Percentiles rank a stretch among this genome's conserved stretches.
Conservation (phyloP, 2,797 vertebrate species). For the Scolopax bukidnonensis region DNA sequence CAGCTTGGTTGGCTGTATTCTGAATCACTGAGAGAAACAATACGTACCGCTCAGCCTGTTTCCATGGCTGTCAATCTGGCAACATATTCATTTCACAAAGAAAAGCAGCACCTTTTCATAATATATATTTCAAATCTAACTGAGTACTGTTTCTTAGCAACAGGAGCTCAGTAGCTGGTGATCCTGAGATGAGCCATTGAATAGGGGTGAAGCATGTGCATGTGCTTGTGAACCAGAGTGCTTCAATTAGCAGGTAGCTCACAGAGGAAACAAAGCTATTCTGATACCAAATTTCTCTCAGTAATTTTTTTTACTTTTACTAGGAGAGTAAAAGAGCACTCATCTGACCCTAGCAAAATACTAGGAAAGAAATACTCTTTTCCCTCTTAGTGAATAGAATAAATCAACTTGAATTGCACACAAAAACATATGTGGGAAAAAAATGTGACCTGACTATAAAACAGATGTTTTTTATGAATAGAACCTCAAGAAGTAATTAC, state of each 20-base stretch:
- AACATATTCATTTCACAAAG: slow-evolving; percentile 26
- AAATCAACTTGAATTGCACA: slow-evolving; percentile 25
- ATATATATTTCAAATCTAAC: slow-evolving; percentile 36
- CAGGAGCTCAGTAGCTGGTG: neutral
- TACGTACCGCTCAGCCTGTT: neutral
- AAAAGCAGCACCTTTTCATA: slow-evolving; percentile 42
- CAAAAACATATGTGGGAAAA: neutral
- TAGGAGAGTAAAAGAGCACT: neutral
- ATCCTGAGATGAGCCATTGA: neutral
- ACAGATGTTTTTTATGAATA: slow-evolving; percentile 26
- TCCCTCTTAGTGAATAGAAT: neutral
- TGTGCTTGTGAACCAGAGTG: neutral
- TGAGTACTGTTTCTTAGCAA: slow-evolving; percentile 28
- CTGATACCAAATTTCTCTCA: neutral
- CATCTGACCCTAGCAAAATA: neutral
- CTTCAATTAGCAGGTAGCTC: slow-evolving; percentile 23
- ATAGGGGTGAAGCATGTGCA: neutral
- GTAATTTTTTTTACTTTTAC: neutral
- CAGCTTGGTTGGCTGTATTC: neutral
- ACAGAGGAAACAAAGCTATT: neutral
- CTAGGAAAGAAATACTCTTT: neutral
- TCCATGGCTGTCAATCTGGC: slow-evolving; percentile 1
- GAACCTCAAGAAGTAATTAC: slow-evolving; percentile 52
- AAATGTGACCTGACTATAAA: slow-evolving; percentile 41
- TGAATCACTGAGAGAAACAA: neutral